These are phyloP conservation scores for Ceraclea dissimilis DNA, from an alignment of 2,888 invertebrate genomes.

Conservation along the genomic window DNA sequence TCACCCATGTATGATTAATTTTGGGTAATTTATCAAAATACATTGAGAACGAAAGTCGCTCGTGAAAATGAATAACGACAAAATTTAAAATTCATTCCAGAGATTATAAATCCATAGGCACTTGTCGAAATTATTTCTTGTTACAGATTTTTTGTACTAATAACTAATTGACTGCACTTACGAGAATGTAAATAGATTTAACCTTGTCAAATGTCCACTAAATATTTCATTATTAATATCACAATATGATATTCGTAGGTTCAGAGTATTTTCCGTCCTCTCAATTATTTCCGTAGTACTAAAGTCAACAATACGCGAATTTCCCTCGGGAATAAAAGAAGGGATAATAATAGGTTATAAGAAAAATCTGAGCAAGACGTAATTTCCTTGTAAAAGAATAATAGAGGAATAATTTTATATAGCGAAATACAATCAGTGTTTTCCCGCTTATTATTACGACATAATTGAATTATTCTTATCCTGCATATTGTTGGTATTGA, in stretches of 20 bases:
- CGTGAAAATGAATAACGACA: not conserved
- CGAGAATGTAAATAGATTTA: too few species aligned
- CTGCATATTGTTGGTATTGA: not conserved
- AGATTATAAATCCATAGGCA: too few species aligned
- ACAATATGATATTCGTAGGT: not conserved
- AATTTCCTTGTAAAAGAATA: too few species aligned
- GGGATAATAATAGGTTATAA: not conserved
- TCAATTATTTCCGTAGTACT: not conserved
- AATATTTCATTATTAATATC: not conserved
- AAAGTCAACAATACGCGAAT: not conserved
- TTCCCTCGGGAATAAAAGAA: not conserved
- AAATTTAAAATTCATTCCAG: not conserved
- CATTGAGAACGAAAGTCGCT: not conserved
- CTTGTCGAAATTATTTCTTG: too few species aligned
- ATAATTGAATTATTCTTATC: not conserved
- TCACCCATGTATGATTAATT: not conserved
- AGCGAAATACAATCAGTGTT: not conserved
- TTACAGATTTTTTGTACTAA: too few species aligned
- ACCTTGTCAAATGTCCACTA: too few species aligned
- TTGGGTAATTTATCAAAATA: not conserved
- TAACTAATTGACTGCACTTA: too few species aligned
- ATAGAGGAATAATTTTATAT: too few species aligned
- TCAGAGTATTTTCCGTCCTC: not conserved
- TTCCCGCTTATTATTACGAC: not conserved
- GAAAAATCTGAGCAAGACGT: not conserved